Conservation (phyloP, 2,113 vertebrate genomes). For the Uria lomvia region DNA sequence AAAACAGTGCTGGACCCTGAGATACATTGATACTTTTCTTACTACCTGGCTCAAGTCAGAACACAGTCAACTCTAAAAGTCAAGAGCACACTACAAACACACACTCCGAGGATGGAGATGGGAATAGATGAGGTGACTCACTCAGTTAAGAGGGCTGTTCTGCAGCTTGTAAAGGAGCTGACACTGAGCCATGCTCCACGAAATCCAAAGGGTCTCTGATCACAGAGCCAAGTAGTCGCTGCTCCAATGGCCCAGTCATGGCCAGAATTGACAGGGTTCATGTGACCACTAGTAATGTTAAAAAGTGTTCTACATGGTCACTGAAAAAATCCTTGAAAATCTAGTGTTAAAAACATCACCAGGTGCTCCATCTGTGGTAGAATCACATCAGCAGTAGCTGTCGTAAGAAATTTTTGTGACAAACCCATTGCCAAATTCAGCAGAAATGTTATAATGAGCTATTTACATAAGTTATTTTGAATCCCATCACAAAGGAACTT, state of each 20-base stretch:
- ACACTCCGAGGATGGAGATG: neutral
- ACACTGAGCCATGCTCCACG: rapidly evolving
- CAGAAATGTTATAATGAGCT: neutral
- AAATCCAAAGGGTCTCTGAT: neutral
- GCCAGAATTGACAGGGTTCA: neutral
- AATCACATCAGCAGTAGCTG: neutral
- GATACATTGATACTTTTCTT: neutral
- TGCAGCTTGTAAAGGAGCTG: neutral
- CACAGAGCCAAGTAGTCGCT: neutral
- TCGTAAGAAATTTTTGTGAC: neutral
- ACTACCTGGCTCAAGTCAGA: neutral
- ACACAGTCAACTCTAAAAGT: neutral
- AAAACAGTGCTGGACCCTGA: neutral
- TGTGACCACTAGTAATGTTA: no score
- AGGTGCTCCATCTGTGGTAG: neutral
- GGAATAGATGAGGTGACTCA: neutral
- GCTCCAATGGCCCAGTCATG: neutral
- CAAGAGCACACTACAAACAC: neutral
- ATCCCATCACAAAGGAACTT: neutral
- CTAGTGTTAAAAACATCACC: neutral
- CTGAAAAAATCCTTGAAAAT: neutral
- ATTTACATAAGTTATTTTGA: neutral
- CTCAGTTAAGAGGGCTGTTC: neutral
- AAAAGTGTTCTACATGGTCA: neutral
- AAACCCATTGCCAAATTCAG: neutral